phyloP scores from a whole-genome alignment of 2,113 vertebrate genomes.

The Furnarius figulus region DNA sequence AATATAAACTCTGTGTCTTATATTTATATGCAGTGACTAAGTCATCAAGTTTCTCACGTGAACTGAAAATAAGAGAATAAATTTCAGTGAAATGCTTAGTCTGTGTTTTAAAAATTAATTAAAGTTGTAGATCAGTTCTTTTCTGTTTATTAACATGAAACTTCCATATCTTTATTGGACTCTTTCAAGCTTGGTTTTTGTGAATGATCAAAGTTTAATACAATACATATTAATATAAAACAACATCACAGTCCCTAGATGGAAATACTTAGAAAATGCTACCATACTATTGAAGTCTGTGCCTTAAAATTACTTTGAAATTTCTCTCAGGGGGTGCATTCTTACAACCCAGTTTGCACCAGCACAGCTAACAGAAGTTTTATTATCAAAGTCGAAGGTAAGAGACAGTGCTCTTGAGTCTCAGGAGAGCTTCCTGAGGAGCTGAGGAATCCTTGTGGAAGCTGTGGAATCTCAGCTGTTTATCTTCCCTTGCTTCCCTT shows the following conservation, averaged over 20 bases:
- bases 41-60: neutral
- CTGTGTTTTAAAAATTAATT: rapidly evolving
- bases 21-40: neutral
- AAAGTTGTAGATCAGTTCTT: neutral
- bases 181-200: neutral
- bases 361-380: neutral
- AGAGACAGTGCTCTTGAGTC: neutral
- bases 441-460: neutral
- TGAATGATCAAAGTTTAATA: neutral
- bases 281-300: neutral
- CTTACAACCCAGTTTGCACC: neutral
- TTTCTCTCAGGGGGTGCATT: neutral
- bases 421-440: neutral
- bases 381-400: neutral
- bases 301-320: neutral
- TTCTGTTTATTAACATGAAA: neutral
- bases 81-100: neutral
- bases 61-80: neutral
- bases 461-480: neutral
- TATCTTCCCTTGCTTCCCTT: neutral
- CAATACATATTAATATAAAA: neutral
- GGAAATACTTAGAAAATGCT: neutral
- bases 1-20: neutral
- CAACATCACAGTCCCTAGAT: neutral
- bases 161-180: neutral